Evolutionary conservation across 35 echinoderm and acorn worm genomes (phyloP), one percentile per base, ranked within the genome.

Genomic region (Diadema setosum): DNA sequence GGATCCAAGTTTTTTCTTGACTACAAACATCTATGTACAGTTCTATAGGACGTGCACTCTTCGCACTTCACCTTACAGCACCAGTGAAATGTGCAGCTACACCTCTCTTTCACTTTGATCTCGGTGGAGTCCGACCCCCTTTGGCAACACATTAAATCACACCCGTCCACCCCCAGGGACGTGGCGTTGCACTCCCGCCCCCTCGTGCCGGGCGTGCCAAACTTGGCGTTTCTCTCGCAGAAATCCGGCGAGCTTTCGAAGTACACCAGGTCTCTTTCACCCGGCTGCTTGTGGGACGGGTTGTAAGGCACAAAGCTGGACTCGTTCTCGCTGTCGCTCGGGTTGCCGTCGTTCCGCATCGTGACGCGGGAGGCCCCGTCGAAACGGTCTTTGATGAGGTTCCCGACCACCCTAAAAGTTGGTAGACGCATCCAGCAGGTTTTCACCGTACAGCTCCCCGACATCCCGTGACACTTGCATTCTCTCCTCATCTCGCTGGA

Each of bases 381-480:
- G 81, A 99, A 99, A 2, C 93, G 69, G 29, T 99, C 96, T 56
- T 99, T 99, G 33, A 99, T 75, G 11, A 90, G 70, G 24, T 74
- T 83, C 5, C 96, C 96, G 5, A 99, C 92, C 48, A 82, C 44
- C 29, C 93, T 84, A 48, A 94, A 99, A 17, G 89, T 92, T 12
- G 96, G 96, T 50, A 99, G 60, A 41, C 92, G 50, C 96, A 99
- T 99, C 92, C 93, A 99, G 60, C 96, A 99, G 14, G 96, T 99
- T 46, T 90, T 55, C 16, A 99, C 65, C 14, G 88, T 83, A 65
- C 96, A 99, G 75, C 96, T 99, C 16, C 96, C 96, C 23, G 96
- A 99, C 96, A 99, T 99, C 12, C 96, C 96, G 82, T 99, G 96
- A 58, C 96, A 99, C 58, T 99, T 99, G 43, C 96, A 99, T 40